These are phyloP conservation scores for Thomomys bottae DNA, from an alignment of 2,113 vertebrate species.

Conservation along the genomic window DNA sequence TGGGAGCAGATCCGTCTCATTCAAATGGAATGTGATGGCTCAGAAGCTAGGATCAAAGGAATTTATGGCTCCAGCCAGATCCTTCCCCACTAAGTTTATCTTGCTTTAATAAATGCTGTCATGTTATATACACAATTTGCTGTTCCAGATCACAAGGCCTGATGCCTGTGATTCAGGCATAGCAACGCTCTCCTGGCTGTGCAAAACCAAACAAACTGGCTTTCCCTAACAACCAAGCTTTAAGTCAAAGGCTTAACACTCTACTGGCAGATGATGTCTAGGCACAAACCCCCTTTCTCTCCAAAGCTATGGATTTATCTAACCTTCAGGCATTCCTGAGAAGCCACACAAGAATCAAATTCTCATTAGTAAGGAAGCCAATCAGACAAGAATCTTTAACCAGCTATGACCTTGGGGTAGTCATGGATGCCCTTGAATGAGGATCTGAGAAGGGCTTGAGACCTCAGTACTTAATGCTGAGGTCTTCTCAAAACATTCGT, in stretches of 20 bases:
- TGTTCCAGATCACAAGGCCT: conserved; percentile 56
- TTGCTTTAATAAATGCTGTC: conserved; percentile 66
- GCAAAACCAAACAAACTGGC: conserved; percentile 38
- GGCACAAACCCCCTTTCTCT: neutral
- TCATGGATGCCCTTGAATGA: neutral
- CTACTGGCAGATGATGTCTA: neutral
- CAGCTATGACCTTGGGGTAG: neutral
- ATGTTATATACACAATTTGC: conserved; percentile 59
- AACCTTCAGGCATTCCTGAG: neutral
- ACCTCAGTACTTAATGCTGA: neutral
- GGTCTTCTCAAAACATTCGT: neutral
- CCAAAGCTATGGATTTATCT: neutral
- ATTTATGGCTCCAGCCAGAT: neutral
- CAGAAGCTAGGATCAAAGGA: conserved; percentile 31
- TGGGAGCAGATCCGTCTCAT: conserved; percentile 24
- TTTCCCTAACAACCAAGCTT: neutral
- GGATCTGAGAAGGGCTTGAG: neutral
- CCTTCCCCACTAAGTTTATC: conserved; percentile 58
- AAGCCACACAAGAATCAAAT: neutral
- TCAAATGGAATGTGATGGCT: conserved; percentile 68
- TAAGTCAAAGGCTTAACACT: neutral
- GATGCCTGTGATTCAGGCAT: conserved; percentile 44
- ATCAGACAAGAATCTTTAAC: neutral
- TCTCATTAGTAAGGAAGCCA: neutral
- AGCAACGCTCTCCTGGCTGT: conserved; percentile 49